A percentile compares a stretch with the other conserved stretches of the same genome.
phyloP scores from a whole-genome alignment of 92 coral and sea anemone genomes.

The Palythoa grandis region DNA sequence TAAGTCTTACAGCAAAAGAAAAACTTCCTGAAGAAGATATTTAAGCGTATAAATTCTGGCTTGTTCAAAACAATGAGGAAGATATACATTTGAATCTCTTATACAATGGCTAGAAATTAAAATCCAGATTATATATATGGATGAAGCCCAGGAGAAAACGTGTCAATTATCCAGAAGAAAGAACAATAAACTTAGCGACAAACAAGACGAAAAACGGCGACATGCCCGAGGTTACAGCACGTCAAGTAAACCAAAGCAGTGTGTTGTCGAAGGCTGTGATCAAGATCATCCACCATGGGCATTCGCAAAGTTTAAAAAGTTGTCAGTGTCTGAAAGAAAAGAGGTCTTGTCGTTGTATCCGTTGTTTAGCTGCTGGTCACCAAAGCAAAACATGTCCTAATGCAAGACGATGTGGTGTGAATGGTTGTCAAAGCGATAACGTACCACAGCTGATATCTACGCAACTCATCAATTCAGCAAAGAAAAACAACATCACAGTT shows the following conservation, averaged over 20 bases:
- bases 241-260: too few relatives aligned
- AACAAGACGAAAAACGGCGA: too few relatives aligned
- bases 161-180: neutral
- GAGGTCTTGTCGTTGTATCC: slow-evolving; percentile 43
- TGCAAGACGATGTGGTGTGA: neutral
- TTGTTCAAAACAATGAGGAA: slow-evolving; percentile 23
- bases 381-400: slow-evolving; percentile 40
- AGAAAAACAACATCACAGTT: neutral
- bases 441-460: slow-evolving; percentile 62
- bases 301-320: slow-evolving; percentile 41
- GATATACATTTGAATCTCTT: slow-evolving; percentile 41
- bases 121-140: slow-evolving; percentile 38
- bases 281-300: neutral
- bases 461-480: slow-evolving; percentile 17
- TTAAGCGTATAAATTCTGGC: slow-evolving; percentile 46
- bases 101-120: slow-evolving; percentile 41
- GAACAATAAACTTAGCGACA: neutral
- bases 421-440: slow-evolving; percentile 37
- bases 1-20: slow-evolving; percentile 39
- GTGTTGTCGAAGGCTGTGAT: too few relatives aligned
- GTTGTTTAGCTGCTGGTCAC: slow-evolving; percentile 46
- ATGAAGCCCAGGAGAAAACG: slow-evolving; percentile 35
- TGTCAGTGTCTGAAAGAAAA: slow-evolving; percentile 46
- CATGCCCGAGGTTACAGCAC: too few relatives aligned
- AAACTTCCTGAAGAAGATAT: slow-evolving; percentile 47